Evolutionary conservation across 2,888 invertebrate genomes (phyloP).

Genomic region (Ectropis crepuscularia): DNA sequence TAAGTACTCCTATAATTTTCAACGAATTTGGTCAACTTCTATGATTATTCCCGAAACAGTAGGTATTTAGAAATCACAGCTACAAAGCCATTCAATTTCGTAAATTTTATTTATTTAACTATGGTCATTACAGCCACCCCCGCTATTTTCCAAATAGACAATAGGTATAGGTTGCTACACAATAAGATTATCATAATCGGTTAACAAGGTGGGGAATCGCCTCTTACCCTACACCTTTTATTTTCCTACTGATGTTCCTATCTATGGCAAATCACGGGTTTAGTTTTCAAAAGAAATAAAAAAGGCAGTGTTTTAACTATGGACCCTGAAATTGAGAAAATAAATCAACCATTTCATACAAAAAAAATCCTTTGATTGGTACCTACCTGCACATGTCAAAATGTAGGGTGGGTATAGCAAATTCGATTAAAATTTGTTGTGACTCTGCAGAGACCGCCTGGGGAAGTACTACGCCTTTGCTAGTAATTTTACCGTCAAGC

Average conservation of each 20-base stretch:
- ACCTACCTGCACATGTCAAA: too few species aligned
- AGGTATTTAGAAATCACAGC: conserved; percentile 16
- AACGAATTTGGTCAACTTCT: too few species aligned
- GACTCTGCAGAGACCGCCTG: too few species aligned
- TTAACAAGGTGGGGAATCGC: conserved; percentile 53
- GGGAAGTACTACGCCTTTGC: too few species aligned
- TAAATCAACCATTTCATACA: too few species aligned
- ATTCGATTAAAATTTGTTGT: too few species aligned
- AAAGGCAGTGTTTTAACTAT: too few species aligned
- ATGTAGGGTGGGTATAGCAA: too few species aligned
- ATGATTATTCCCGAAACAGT: background rate
- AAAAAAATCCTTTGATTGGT: too few species aligned
- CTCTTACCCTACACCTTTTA: conserved; percentile 44
- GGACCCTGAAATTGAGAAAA: too few species aligned
- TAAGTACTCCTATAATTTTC: too few species aligned
- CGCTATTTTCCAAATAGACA: conserved; percentile 66
- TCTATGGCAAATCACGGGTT: conserved; percentile 52
- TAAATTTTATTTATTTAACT: conserved; percentile 29
- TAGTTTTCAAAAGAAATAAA: background rate
- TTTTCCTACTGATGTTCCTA: conserved; percentile 37
- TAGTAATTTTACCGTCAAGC: too few species aligned
- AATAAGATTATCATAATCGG: conserved; percentile 73
- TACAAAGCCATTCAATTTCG: conserved; percentile 21
- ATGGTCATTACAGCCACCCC: conserved; percentile 42
- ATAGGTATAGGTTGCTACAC: conserved; percentile 47